phyloP scores from a whole-genome alignment of 2,888 invertebrate genomes.

The Nephrotoma appendiculata region DNA sequence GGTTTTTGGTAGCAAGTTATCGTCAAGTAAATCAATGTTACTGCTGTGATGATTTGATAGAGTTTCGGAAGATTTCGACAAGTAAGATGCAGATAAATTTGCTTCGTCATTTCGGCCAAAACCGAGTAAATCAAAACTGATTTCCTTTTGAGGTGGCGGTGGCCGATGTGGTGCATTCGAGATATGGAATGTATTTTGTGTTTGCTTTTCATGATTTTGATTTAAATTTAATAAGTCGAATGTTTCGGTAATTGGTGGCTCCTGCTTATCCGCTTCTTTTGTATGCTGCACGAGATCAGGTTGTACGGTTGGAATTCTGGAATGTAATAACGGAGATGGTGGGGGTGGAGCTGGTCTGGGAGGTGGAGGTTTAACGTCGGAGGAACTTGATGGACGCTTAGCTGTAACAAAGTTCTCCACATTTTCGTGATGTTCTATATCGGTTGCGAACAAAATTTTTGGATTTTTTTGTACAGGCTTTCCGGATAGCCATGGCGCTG shows the following conservation, averaged over 20 bases:
- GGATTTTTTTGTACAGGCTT: conserved; percentile 39
- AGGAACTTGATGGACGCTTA: conserved; percentile 21
- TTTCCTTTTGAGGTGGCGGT: conserved; percentile 24
- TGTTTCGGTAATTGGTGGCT: not conserved
- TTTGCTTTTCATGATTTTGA: conserved; percentile 19
- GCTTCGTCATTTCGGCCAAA: conserved; percentile 26
- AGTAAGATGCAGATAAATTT: not conserved
- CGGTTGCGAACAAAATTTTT: conserved; percentile 52
- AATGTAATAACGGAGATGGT: conserved; percentile 19
- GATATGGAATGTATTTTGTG: conserved; percentile 13
- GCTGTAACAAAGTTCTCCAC: conserved; percentile 58
- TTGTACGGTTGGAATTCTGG: conserved; percentile 11
- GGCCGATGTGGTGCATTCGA: conserved; percentile 12
- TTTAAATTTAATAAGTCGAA: conserved; percentile 43
- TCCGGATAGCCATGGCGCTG: conserved; percentile 63
- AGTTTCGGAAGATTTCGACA: not conserved
- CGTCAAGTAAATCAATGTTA: not conserved
- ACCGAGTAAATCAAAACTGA: conserved; percentile 46
- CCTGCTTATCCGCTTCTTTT: not conserved
- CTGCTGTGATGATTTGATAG: conserved; percentile 18
- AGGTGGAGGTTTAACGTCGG: conserved; percentile 22
- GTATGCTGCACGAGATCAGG: conserved; percentile 11
- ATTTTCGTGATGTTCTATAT: conserved; percentile 68
- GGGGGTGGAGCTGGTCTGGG: conserved; percentile 21
- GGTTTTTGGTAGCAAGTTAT: not conserved